These are phyloP conservation scores for Eulithis prunata DNA, from an alignment of 2,888 invertebrate species.

Conservation along the genomic window DNA sequence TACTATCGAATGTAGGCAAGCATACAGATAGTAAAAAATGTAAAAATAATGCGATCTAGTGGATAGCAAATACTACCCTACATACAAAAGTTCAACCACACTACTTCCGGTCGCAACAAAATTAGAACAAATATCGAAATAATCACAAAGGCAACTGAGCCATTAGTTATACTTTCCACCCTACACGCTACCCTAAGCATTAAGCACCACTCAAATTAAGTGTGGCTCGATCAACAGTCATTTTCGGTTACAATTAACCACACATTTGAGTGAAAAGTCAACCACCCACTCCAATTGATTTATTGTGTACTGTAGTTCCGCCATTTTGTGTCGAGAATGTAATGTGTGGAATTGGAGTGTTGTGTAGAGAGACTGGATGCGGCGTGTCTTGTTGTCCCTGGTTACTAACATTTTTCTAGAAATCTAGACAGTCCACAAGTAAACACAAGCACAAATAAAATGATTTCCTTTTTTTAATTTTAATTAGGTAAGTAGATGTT, in stretches of 20 bases:
- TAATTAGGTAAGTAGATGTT: too few relatives aligned
- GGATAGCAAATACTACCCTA: constrained; percentile 12
- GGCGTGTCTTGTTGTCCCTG: constrained; percentile 7
- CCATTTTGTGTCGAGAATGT: constrained; percentile 77
- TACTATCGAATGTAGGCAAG: neutral
- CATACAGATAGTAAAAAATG: neutral
- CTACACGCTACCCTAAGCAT: constrained; percentile 64
- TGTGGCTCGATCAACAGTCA: constrained; percentile 84
- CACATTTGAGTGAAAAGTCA: constrained; percentile 85
- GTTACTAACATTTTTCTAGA: neutral
- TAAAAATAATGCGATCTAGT: neutral
- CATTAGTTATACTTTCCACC: constrained; percentile 70
- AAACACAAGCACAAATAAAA: too few relatives aligned
- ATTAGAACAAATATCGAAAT: constrained; percentile 68
- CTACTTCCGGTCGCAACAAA: constrained; percentile 65
- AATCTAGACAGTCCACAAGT: too few relatives aligned
- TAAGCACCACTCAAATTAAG: constrained; percentile 84
- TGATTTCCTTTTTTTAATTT: too few relatives aligned
- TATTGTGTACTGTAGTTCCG: constrained; percentile 81
- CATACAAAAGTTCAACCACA: constrained; percentile 55
- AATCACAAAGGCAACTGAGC: constrained; percentile 73
- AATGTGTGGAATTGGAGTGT: constrained; percentile 49
- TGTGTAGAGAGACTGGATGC: constrained; percentile 33
- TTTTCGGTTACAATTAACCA: constrained; percentile 85
- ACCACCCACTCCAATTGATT: constrained; percentile 85